A percentile compares a stretch with the other conserved stretches of the same genome.
phyloP scores from a whole-genome alignment of 2,888 invertebrate species.

The Parelbella ahira region DNA sequence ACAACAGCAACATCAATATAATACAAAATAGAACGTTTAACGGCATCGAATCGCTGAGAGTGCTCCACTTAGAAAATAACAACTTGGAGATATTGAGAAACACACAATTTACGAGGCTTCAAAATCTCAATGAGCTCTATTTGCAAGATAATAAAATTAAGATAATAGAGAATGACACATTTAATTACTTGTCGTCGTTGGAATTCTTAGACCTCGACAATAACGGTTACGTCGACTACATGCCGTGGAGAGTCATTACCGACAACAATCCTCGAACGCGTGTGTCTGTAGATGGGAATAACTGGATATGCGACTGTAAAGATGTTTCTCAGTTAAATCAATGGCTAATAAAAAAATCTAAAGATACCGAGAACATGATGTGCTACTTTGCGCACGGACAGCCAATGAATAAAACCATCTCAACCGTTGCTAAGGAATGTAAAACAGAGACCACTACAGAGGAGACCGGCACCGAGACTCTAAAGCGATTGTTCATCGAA shows the following conservation, averaged over 20 bases:
- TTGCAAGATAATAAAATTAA: slow-evolving; percentile 88
- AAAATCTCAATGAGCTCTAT: slow-evolving; percentile 87
- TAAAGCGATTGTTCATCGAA: slow-evolving; percentile 81
- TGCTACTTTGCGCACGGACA: slow-evolving; percentile 81
- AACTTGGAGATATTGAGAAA: slow-evolving; percentile 85
- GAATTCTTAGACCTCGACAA: slow-evolving; percentile 87
- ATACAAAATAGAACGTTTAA: slow-evolving; percentile 91
- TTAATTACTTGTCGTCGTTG: slow-evolving; percentile 85
- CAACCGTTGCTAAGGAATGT: slow-evolving; percentile 77
- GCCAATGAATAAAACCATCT: slow-evolving; percentile 74
- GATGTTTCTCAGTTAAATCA: slow-evolving; percentile 84
- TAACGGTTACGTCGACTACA: slow-evolving; percentile 88
- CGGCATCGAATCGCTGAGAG: slow-evolving; percentile 86
- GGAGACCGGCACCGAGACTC: slow-evolving; percentile 80
- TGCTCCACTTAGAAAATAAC: slow-evolving; percentile 89
- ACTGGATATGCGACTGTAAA: slow-evolving; percentile 91
- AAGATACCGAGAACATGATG: slow-evolving; percentile 84
- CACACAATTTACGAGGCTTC: slow-evolving; percentile 88
- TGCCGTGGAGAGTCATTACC: slow-evolving; percentile 86
- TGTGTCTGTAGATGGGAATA: slow-evolving; percentile 87
- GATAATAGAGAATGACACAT: slow-evolving; percentile 87
- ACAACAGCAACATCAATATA: slow-evolving; percentile 87
- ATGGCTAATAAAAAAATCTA: slow-evolving; percentile 85
- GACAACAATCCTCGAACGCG: slow-evolving; percentile 84
- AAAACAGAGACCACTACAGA: slow-evolving; percentile 83